Evolutionary conservation across 2,888 invertebrate species (phyloP), one percentile per base, ranked within the genome.

Genomic region (Sycophila texana): DNA sequence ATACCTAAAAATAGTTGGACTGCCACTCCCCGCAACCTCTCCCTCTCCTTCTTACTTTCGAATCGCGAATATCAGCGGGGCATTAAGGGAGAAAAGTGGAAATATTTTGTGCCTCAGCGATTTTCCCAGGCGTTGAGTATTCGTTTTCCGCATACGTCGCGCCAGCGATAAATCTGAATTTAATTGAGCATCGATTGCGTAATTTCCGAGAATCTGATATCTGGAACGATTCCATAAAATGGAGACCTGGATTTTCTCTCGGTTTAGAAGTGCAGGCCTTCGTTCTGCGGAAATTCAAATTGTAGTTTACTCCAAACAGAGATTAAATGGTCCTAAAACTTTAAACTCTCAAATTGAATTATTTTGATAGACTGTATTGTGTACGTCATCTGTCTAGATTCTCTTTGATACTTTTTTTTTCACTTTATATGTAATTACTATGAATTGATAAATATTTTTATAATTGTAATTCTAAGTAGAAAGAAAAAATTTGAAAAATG

Each of bases 111-210:
- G 49, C 30, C 49, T 39, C 67, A 51, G 26, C 58, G 20, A 4
- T 47, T 61, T n/a, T 39, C 63, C 57, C 22, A 61, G 53, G 67
- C 74, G 57, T 47, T 26, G 57, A 49, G 57, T 77, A 66, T 71
- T 51, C 67, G 71, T 66, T 61, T 71, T 70, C 60, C 49, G 67
- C 39, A 39, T 2, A 13, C 73, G 12, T 61, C 26, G 16, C 20
- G 16, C 4, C 18, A 5, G 49, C 65, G 63, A 53, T 77, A 81
- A 81, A 81, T 79, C 70, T 79, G 74, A 76, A 81, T 81, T 81
- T 81, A 81, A 81, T 81, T 74, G 79, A 74, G 74, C 76, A 61
- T 66, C 79, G 60, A 81, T 81, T 71, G 74, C 77, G 71, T 53
- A 77, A 77, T 74, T 74, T 77, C 79, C 74, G 74, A 76, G 81